Base-by-base conservation (phyloP, 30 jellyfish, hydroid and myxozoan genomes). In the Pelagia noctiluca region DNA sequence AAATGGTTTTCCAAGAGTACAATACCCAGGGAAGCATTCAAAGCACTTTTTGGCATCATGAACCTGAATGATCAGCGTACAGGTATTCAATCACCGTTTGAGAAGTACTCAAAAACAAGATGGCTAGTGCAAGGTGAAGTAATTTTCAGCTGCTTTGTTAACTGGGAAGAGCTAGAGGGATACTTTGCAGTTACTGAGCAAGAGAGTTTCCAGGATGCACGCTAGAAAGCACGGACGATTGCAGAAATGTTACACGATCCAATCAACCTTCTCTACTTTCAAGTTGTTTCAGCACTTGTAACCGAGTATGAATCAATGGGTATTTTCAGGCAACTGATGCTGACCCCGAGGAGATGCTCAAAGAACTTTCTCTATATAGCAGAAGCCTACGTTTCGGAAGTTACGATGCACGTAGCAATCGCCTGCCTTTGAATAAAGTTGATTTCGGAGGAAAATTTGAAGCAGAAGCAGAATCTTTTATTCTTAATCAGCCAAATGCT, bases 1-100 rank as follows among this genome's bases (percentile, higher is more conserved):
- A 80, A 71, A 77, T 88, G 97, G 97, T 88, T 80, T 71, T 61
- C 78, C 38, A 78, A 88, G 87, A 88, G 97, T 71, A 35, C 54
- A 19, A 63, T 88, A 24, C 82, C 95, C 30, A 57, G 94, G 38
- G 97, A 88, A 22, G 93, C 88, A 33, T 88, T 67, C 74, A 65
- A 70, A 57, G 37, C 76, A 32, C 76, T 80, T 31, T 80, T 81
- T 53, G 26, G 54, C 22, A 72, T 88, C 4, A 80, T 47, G 85
- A 71, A 72, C 63, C 80, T 95, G 8, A 88, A 49, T 71, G 91
- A 63, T n/a, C 90, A 88, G 38, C 63, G 61, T 22, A 80, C 28
- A 80, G 77, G 85, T 7, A 75, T 34, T 10, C 91, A 95, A 26
- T 63, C 82, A 3, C 89, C 84, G 19, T 88, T 88, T 50, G 83